These are phyloP conservation scores for Trachythela sp. DNA, from an alignment of 64 coral and sea anemone species.

Conservation along the genomic window DNA sequence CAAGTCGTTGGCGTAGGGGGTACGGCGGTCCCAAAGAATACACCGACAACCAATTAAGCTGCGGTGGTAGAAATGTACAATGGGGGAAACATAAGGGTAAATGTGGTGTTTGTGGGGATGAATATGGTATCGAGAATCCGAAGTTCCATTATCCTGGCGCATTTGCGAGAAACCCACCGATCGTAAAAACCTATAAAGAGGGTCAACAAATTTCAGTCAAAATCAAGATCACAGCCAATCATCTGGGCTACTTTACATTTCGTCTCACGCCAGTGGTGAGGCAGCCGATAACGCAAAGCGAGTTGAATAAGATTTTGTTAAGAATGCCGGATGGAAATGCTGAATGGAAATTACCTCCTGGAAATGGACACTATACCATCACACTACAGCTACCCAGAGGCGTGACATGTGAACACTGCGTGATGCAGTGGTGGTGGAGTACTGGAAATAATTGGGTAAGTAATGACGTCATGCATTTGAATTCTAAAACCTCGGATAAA, in stretches of 20 bases:
- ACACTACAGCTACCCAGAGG: constrained; percentile 34
- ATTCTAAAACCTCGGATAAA: too few relatives aligned
- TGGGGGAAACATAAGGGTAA: constrained; percentile 47
- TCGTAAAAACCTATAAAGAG: constrained; percentile 40
- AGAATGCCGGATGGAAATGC: too few relatives aligned
- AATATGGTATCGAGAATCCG: not conserved
- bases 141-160: constrained; percentile 28
- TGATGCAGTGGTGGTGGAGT: constrained; percentile 76
- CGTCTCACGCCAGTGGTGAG: constrained; percentile 23
- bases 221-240: constrained; percentile 38
- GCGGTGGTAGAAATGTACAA: constrained; percentile 43
- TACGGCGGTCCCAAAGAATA: constrained; percentile 10
- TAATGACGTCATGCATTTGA: constrained; percentile 22
- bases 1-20: constrained; percentile 48
- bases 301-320: too few relatives aligned
- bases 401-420: constrained; percentile 61
- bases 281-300: constrained; percentile 44
- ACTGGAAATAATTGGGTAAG: constrained; percentile 65
- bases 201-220: constrained; percentile 53
- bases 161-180: constrained; percentile 41
- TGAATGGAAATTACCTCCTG: too few relatives aligned
- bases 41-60: constrained; percentile 60
- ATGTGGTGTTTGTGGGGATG: constrained; percentile 75
- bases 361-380: constrained; percentile 50
- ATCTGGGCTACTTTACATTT: constrained; percentile 52